Percentiles rank a stretch among this genome's conserved stretches.
These are phyloP conservation scores for Heloderma charlesbogerti DNA, from an alignment of 2,113 vertebrate genomes.

Conservation along the genomic window DNA sequence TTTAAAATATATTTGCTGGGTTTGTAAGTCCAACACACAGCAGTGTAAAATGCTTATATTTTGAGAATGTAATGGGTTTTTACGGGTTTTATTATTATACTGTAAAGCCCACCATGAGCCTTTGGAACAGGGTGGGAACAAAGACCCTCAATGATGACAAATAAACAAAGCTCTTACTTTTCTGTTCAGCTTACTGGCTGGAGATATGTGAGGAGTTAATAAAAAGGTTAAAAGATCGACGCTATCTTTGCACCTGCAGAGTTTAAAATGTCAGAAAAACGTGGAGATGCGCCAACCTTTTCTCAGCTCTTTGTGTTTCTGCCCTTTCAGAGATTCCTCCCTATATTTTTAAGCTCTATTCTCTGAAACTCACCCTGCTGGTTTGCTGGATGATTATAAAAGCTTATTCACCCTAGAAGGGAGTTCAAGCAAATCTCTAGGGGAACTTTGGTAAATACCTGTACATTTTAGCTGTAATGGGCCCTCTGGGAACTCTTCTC, in stretches of 20 bases:
- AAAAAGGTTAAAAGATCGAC: constrained; percentile 73
- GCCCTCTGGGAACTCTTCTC: constrained; percentile 54
- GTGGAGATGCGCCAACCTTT: constrained; percentile 62
- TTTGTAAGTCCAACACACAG: no score
- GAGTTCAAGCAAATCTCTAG: constrained; percentile 54
- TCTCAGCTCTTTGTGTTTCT: constrained; percentile 70
- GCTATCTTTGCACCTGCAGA: constrained; percentile 64
- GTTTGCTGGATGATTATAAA: constrained; percentile 57
- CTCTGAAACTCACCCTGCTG: constrained; percentile 73
- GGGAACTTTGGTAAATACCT: constrained; percentile 55
- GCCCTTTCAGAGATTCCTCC: constrained; percentile 72
- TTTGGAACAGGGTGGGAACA: not conserved
- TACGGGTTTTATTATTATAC: not conserved
- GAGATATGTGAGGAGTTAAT: constrained; percentile 47
- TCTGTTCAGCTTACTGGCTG: constrained; percentile 34
- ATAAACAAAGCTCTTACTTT: not conserved
- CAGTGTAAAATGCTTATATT: not conserved
- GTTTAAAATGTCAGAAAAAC: constrained; percentile 78
- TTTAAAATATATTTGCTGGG: not conserved
- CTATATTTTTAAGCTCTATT: constrained; percentile 66
- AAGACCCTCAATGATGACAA: not conserved
- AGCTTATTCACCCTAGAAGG: constrained; percentile 62
- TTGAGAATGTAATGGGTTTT: not conserved
- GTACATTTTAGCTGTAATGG: constrained; percentile 59
- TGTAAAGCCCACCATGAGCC: not conserved